Evolutionary conservation across 2,888 invertebrate genomes (phyloP).

Genomic region (Morpho achilles): DNA sequence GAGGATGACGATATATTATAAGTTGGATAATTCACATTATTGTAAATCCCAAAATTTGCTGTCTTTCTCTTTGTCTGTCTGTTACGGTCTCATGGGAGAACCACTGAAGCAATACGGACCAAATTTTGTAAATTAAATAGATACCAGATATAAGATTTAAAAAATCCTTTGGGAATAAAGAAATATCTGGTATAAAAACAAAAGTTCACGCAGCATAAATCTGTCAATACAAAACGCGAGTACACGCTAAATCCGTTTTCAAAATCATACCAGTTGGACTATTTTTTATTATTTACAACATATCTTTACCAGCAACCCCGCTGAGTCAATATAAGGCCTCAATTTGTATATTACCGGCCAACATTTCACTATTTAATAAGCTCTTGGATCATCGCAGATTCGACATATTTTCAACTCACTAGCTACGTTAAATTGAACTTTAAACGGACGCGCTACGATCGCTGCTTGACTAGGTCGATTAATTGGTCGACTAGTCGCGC

Average conservation of each 20-base stretch:
- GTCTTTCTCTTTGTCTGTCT: too few species aligned
- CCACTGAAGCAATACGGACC: too few species aligned
- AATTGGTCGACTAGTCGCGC: slow-evolving; percentile 19
- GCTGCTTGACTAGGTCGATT: slow-evolving; percentile 17
- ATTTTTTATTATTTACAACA: slow-evolving; percentile 34
- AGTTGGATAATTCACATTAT: too few species aligned
- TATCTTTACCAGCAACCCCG: slow-evolving; percentile 59
- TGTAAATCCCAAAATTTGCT: too few species aligned
- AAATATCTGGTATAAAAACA: neutral
- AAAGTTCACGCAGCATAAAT: slow-evolving; percentile 5
- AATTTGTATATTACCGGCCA: slow-evolving; percentile 65
- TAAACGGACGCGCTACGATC: slow-evolving; percentile 6
- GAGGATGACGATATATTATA: too few species aligned
- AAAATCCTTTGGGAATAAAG: too few species aligned
- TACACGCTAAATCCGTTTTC: slow-evolving; percentile 20
- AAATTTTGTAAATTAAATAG: too few species aligned
- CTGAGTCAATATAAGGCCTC: slow-evolving; percentile 58
- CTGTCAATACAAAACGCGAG: slow-evolving; percentile 3
- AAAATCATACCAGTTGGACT: slow-evolving; percentile 16
- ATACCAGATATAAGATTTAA: too few species aligned
- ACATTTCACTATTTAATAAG: slow-evolving; percentile 71
- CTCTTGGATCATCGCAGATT: slow-evolving; percentile 58
- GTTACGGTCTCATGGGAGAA: too few species aligned
- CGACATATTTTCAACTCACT: slow-evolving; percentile 17
- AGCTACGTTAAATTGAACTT: slow-evolving; percentile 15